Evolutionary conservation across 2,888 invertebrate genomes (phyloP).

Genomic region (Crepidodera aurea): DNA sequence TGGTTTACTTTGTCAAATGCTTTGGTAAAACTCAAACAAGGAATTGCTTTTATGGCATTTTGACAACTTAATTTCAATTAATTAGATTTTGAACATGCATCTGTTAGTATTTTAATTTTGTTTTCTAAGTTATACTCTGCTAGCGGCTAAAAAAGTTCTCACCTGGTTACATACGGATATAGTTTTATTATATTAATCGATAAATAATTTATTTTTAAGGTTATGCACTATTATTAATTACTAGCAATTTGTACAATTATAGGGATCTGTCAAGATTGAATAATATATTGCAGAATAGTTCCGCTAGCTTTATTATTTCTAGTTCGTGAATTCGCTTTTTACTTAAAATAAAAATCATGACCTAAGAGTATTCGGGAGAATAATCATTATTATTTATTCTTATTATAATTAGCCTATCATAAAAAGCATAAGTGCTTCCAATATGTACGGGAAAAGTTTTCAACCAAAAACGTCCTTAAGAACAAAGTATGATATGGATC

Average conservation of each 20-base stretch:
- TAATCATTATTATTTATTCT: not conserved
- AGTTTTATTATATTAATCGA: not conserved
- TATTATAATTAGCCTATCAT: too few relatives aligned
- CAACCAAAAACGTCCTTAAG: too few relatives aligned
- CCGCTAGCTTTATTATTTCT: constrained; percentile 1
- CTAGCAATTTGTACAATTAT: constrained; percentile 2
- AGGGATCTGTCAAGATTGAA: constrained; percentile 6
- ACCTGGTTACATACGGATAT: not conserved
- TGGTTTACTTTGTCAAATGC: too few relatives aligned
- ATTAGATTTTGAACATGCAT: too few relatives aligned
- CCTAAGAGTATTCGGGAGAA: not conserved
- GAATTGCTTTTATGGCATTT: too few relatives aligned
- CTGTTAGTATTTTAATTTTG: too few relatives aligned
- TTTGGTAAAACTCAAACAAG: too few relatives aligned
- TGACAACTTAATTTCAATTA: too few relatives aligned
- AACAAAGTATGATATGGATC: too few relatives aligned
- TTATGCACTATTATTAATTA: not conserved
- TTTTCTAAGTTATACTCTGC: not conserved
- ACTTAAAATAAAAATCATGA: not conserved
- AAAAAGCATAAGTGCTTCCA: too few relatives aligned
- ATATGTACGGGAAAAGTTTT: too few relatives aligned
- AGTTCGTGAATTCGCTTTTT: constrained; percentile 2
- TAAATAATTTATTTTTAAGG: constrained; percentile 6
- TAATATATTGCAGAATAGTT: not conserved
- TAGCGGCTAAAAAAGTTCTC: not conserved